Evolutionary conservation across 1,140 invertebrate genomes (phyloP).

Genomic region (Calycopis cecrops): DNA sequence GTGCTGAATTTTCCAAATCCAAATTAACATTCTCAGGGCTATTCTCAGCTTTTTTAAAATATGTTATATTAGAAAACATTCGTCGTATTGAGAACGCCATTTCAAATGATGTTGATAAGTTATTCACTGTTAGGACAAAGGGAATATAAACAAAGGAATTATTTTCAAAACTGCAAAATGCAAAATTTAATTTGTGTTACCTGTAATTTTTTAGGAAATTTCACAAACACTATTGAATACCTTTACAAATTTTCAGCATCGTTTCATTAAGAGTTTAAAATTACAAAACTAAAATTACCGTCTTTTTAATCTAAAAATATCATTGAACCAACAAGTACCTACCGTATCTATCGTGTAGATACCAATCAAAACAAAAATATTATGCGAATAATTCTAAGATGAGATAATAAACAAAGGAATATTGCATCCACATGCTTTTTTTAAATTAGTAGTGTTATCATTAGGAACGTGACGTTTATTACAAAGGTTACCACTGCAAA

Average conservation of each 20-base stretch:
- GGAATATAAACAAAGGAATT: conserved; percentile 17
- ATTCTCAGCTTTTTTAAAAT: conserved; percentile 54
- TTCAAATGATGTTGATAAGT: conserved; percentile 10
- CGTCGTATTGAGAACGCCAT: conserved; percentile 63
- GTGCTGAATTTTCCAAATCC: conserved; percentile 1
- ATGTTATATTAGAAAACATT: conserved; percentile 61
- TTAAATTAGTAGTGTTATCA: too few relatives aligned
- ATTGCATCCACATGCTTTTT: too few relatives aligned
- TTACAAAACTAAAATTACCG: neutral
- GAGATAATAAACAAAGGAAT: too few relatives aligned
- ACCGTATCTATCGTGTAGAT: too few relatives aligned
- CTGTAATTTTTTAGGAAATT: neutral
- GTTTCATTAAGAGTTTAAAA: neutral
- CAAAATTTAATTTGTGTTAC: neutral
- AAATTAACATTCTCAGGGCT: conserved; percentile 17
- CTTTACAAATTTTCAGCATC: too few relatives aligned
- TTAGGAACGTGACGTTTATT: too few relatives aligned
- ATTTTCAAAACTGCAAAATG: conserved; percentile 17
- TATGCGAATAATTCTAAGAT: too few relatives aligned
- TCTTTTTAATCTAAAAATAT: neutral
- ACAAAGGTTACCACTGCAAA: too few relatives aligned
- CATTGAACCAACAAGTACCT: too few relatives aligned
- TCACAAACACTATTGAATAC: neutral
- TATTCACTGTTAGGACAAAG: conserved; percentile 24
- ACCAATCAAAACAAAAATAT: too few relatives aligned